Evolutionary conservation across 23 tunicate species (phyloP).

Genomic region (Pegea sp.): DNA sequence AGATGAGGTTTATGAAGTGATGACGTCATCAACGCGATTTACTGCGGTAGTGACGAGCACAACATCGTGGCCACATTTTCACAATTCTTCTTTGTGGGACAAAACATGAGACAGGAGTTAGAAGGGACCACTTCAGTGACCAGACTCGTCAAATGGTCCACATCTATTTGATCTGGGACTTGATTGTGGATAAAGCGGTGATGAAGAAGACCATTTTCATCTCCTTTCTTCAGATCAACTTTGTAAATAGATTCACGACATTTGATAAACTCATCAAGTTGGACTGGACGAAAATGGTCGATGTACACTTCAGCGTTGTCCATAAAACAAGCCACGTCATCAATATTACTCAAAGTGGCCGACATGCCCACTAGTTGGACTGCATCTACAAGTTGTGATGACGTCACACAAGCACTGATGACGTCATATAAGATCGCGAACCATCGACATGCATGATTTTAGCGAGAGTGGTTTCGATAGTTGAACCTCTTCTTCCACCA

Average conservation of each 20-base stretch:
- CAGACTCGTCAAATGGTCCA: conserved; percentile 41
- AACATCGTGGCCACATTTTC: conserved; percentile 61
- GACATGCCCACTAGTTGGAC: conserved; percentile 79
- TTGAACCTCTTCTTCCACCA: conserved; percentile 77
- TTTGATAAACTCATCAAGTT: conserved; percentile 48
- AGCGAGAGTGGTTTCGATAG: conserved; percentile 53
- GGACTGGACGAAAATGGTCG: conserved; percentile 63
- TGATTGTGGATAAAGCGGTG: conserved; percentile 11
- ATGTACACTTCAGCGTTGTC: conserved; percentile 26
- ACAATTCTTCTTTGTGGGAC: conserved; percentile 89
- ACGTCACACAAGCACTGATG: neutral
- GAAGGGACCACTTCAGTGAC: conserved; percentile 65
- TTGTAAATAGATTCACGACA: conserved; percentile 13
- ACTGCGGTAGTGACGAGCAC: conserved; percentile 49
- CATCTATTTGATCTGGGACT: conserved; percentile 21
- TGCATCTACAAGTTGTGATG: too few species aligned
- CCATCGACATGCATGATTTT: conserved; percentile 35
- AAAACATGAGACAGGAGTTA: conserved; percentile 82
- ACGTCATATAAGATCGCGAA: neutral
- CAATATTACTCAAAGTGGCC: conserved; percentile 52
- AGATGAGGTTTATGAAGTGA: neutral
- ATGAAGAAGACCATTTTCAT: conserved; percentile 18
- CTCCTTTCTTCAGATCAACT: conserved; percentile 8
- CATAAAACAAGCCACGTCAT: conserved; percentile 38
- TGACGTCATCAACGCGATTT: neutral